A percentile compares a stretch with the other conserved stretches of the same genome.
These are phyloP conservation scores for Dynastes maya DNA, from an alignment of 2,888 invertebrate species.

Conservation along the genomic window DNA sequence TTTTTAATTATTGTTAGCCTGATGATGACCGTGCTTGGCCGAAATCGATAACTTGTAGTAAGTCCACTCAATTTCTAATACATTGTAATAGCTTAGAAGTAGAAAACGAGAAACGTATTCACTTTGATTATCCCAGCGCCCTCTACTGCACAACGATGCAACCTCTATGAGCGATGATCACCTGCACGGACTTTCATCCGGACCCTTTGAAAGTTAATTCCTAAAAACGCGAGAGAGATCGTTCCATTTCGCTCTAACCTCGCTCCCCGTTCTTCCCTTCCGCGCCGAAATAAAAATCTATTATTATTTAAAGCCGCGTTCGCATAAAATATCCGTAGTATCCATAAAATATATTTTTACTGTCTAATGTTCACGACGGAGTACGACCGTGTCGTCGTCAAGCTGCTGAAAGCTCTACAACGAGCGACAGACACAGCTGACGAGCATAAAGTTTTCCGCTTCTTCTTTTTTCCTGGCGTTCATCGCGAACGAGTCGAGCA, in stretches of 20 bases:
- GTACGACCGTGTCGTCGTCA: neutral
- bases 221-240: no score
- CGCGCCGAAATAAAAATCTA: slow-evolving; percentile 6
- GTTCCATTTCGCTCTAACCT: neutral
- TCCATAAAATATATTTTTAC: slow-evolving; percentile 38
- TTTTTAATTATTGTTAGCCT: no score
- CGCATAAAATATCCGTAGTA: slow-evolving; percentile 37
- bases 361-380: slow-evolving; percentile 28
- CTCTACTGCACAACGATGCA: no score
- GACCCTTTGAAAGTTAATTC: no score
- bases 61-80: no score
- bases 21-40: no score
- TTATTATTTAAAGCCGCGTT: slow-evolving; percentile 41
- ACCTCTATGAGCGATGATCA: no score
- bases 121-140: no score
- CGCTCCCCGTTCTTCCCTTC: neutral
- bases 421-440: slow-evolving; percentile 5
- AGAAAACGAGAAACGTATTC: no score
- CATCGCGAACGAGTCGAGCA: slow-evolving; percentile 3
- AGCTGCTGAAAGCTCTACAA: slow-evolving; percentile 3
- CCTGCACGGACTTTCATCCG: no score
- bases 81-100: no score
- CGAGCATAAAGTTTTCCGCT: slow-evolving; percentile 6
- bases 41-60: no score
- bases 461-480: neutral